Base-by-base conservation (phyloP, 2,113 vertebrate genomes). In the Mixornis gularis region DNA sequence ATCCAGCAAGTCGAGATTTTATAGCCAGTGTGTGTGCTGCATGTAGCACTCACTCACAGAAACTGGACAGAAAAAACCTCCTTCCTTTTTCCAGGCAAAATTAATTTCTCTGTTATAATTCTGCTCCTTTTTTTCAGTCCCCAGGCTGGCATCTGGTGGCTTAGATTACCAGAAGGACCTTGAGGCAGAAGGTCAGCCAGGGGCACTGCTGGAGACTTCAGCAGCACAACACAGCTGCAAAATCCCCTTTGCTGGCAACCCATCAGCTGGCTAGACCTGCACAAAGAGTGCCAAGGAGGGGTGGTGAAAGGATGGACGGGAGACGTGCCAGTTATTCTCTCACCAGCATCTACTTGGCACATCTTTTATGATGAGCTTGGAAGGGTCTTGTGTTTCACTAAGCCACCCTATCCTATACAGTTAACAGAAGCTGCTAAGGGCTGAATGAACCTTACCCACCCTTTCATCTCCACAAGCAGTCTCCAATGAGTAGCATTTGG, bases 101-200 rank as follows among this genome's bases (percentile, higher is more conserved):
- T 44, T 5, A 81, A 72, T 65, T 87, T 72, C 34, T 89, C 36
- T 69, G 2, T 51, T 62, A 60, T 79, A 93, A 81, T 59, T 81
- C 63, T 72, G 5, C 21, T 41, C 59, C 69, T 63, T 46, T 77
- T 46, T 60, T 79, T 77, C 22, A 65, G 30, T 59, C 43, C 87
- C 34, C 55, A 69, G 55, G 15, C 17, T 94, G 78, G 73, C 53
- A 87, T 89, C 34, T 89, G 70, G 62, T 63, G 53, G 18, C 27
- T 77, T 10, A 82, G 64, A 83, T 90, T 85, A 70, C 60, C 60
- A 85, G 78, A 79, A 43, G 15, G 74, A 65, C 74, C 36, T 43
- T 72, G 89, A 93, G 30, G 43, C 27, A 86, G 63, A 38, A 92
- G 80, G 66, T 92, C 84, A 93, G 84, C 59, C 91, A 94, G 71